Percentiles rank a stretch among this genome's conserved stretches.
Evolutionary conservation across 2,797 vertebrate genomes (phyloP).

Genomic region (Gymnodraco acuticeps): DNA sequence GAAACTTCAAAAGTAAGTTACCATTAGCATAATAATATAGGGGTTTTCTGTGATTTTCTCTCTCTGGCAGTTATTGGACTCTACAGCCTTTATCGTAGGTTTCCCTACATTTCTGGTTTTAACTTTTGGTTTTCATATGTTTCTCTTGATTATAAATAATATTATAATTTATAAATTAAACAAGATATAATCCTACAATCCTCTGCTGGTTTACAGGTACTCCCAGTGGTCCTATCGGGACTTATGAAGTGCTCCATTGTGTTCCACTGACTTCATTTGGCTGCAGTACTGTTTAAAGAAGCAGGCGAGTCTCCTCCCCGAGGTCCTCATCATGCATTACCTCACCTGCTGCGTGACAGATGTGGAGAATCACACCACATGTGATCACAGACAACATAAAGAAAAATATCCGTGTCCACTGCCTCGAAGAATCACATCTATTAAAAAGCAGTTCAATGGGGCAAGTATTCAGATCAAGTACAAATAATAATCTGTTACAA

Average conservation of each 20-base stretch:
- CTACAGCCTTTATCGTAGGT: no score
- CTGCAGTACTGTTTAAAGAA: not conserved
- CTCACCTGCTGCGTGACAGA: conserved; percentile 27
- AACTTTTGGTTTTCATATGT: no score
- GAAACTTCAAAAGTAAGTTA: no score
- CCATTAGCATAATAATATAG: no score
- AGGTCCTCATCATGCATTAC: not conserved
- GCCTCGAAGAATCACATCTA: not conserved
- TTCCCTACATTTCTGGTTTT: no score
- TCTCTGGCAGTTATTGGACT: no score
- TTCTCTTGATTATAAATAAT: no score
- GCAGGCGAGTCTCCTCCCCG: not conserved
- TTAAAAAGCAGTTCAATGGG: not conserved
- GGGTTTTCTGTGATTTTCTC: no score
- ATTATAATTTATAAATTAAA: not conserved
- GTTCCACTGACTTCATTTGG: conserved; percentile 5
- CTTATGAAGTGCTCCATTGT: not conserved
- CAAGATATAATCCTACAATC: not conserved
- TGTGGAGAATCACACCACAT: conserved; percentile 7
- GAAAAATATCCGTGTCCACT: not conserved
- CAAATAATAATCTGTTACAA: no score
- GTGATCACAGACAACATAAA: conserved; percentile 4
- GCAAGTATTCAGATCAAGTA: not conserved
- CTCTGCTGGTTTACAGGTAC: not conserved
- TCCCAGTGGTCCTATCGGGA: not conserved